phyloP scores from a whole-genome alignment of 2,113 vertebrate genomes.

The Candoia aspera region DNA sequence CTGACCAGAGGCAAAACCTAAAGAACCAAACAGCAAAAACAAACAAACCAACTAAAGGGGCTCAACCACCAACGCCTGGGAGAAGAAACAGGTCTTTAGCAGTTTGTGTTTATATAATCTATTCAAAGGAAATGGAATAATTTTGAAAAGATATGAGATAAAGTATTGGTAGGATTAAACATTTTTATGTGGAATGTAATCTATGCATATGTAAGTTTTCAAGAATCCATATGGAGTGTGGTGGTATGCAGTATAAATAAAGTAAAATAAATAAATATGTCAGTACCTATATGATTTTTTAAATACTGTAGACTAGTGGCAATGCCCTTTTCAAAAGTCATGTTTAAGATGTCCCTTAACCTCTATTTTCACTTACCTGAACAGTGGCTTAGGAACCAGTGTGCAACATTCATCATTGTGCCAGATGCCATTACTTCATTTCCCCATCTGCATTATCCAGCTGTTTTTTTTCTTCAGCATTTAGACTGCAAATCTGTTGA shows the following conservation, averaged over 20 bases:
- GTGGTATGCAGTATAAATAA: neutral
- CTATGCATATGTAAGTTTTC: neutral
- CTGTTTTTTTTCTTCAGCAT: neutral
- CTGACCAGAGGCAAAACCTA: neutral
- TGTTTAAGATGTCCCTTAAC: neutral
- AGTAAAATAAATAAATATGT: neutral
- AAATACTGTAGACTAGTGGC: neutral
- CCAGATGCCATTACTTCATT: slow-evolving; percentile 4
- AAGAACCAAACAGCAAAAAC: neutral
- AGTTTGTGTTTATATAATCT: neutral
- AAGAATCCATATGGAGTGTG: neutral
- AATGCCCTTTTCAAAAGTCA: slow-evolving; percentile 1
- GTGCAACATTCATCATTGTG: neutral
- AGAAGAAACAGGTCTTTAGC: neutral
- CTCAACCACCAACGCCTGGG: neutral
- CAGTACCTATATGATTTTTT: neutral
- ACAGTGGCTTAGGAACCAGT: slow-evolving; percentile 7
- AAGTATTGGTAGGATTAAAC: neutral
- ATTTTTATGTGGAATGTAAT: neutral
- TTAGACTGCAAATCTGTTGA: neutral
- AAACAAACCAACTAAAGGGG: neutral
- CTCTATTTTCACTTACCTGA: slow-evolving; percentile 14
- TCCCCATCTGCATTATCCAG: slow-evolving; percentile 3
- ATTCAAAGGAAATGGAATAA: neutral
- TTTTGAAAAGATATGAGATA: neutral